Percentiles rank a stretch among this genome's conserved stretches.
phyloP scores from a whole-genome alignment of 2,888 invertebrate species.

The Sepiola atlantica region DNA sequence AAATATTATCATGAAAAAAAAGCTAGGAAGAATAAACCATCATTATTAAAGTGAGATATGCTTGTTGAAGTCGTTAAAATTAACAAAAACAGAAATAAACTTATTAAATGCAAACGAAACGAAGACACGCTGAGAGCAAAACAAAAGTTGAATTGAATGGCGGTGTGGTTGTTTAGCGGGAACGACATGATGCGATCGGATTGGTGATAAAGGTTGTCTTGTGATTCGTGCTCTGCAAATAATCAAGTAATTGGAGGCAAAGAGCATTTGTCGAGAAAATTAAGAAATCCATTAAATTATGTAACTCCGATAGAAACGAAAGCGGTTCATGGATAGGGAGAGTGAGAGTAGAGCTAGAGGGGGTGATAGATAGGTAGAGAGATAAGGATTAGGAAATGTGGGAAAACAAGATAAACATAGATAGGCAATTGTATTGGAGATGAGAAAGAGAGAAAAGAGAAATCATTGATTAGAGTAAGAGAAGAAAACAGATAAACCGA shows the following conservation, averaged over 20 bases:
- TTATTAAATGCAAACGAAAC: neutral
- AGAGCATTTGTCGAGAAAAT: neutral
- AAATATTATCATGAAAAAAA: neutral
- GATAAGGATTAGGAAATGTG: no score
- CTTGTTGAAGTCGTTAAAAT: neutral
- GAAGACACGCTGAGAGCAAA: neutral
- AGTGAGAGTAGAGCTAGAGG: neutral
- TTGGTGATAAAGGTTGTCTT: neutral
- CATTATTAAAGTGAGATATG: neutral
- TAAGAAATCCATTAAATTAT: neutral
- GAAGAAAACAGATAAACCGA: no score
- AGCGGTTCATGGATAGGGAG: neutral
- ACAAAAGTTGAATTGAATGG: neutral
- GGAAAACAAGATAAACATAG: no score
- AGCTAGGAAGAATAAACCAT: neutral
- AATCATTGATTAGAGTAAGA: no score
- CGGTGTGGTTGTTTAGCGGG: neutral
- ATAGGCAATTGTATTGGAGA: no score
- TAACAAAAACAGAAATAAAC: neutral
- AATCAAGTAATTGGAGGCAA: conserved; percentile 10
- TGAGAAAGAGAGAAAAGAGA: no score
- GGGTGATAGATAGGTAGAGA: no score
- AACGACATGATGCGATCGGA: neutral
- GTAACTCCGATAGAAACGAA: neutral
- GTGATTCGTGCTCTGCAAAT: neutral